Evolutionary conservation across 2,888 invertebrate genomes (phyloP).

Genomic region (Balanococcus diminutus): DNA sequence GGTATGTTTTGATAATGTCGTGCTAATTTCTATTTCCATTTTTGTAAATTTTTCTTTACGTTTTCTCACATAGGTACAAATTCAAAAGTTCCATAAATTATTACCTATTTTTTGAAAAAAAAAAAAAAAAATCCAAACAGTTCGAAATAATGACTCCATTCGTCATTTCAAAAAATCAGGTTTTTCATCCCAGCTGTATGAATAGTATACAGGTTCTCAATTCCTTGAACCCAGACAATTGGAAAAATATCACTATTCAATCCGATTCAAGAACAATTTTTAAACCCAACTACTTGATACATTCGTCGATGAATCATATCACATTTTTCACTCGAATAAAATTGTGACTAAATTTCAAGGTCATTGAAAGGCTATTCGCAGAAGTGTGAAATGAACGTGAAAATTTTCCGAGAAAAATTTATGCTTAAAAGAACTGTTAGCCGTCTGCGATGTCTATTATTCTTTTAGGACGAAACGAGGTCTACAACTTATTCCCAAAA

Average conservation of each 20-base stretch:
- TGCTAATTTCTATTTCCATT: neutral
- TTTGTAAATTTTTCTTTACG: neutral
- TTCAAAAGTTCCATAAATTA: too few species aligned
- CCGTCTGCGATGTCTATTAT: slow-evolving; percentile 13
- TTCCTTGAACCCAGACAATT: neutral
- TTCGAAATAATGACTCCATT: too few species aligned
- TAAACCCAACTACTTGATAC: neutral
- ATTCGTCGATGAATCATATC: neutral
- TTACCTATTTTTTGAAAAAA: too few species aligned
- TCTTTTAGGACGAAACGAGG: slow-evolving; percentile 9
- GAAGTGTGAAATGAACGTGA: neutral
- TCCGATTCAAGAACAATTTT: neutral
- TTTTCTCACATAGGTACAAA: neutral
- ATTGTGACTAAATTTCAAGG: slow-evolving; percentile 5
- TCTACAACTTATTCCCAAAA: slow-evolving; percentile 35
- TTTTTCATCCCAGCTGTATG: too few species aligned
- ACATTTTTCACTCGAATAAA: neutral
- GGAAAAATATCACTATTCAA: neutral
- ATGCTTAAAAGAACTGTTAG: neutral
- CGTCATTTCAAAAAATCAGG: too few species aligned
- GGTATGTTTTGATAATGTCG: neutral
- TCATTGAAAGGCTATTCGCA: neutral
- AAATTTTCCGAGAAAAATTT: slow-evolving; percentile 5
- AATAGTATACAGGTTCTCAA: too few species aligned
- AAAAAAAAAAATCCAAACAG: too few species aligned